phyloP scores from a whole-genome alignment of 2,888 invertebrate genomes.

The Lissonota sp. region DNA sequence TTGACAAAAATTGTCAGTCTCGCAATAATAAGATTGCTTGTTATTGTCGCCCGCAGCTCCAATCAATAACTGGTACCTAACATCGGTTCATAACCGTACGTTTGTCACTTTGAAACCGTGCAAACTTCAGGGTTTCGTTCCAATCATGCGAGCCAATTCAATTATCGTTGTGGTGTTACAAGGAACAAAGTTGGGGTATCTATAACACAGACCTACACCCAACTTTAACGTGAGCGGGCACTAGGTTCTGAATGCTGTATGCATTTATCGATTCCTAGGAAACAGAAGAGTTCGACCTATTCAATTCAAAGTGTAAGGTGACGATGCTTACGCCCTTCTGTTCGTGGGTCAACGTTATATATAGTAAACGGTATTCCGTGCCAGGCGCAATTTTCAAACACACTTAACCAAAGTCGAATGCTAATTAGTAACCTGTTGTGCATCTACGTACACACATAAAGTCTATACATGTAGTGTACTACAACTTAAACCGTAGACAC shows the following conservation, averaged over 20 bases:
- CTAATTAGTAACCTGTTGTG: constrained; percentile 36
- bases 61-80: background rate
- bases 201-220: background rate
- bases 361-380: background rate
- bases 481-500: too few relatives aligned
- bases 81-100: background rate
- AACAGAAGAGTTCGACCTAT: too few relatives aligned
- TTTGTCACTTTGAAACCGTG: constrained; percentile 3
- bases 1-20: too few relatives aligned
- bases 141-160: constrained; percentile 15
- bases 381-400: constrained; percentile 15
- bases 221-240: too few relatives aligned
- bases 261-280: too few relatives aligned
- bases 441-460: too few relatives aligned
- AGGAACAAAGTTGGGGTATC: background rate
- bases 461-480: too few relatives aligned
- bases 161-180: constrained; percentile 1
- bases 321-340: too few relatives aligned
- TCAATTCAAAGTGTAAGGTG: too few relatives aligned
- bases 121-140: background rate
- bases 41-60: background rate
- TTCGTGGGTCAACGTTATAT: too few relatives aligned
- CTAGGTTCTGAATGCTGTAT: too few relatives aligned
- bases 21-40: background rate
- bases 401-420: constrained; percentile 10